Evolutionary conservation across 1,140 invertebrate species (phyloP).

Genomic region (Drosophila sulfurigaster): DNA sequence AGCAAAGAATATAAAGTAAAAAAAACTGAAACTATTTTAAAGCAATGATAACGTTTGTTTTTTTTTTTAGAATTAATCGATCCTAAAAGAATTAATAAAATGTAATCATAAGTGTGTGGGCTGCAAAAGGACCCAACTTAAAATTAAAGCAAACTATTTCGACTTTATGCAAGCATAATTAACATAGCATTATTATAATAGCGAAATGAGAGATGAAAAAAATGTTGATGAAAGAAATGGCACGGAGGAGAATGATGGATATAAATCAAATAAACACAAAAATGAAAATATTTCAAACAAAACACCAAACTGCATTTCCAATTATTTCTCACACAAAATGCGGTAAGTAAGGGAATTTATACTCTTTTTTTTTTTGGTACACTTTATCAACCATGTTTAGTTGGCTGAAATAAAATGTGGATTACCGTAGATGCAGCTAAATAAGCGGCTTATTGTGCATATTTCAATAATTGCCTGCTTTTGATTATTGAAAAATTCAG

Average conservation of each 20-base stretch:
- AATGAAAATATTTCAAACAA: slow-evolving; percentile 77
- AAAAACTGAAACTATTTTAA: slow-evolving; percentile 69
- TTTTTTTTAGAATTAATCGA: slow-evolving; percentile 59
- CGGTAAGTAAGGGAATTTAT: not conserved
- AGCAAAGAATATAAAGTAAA: slow-evolving; percentile 11
- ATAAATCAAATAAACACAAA: slow-evolving; percentile 73
- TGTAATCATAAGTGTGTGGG: slow-evolving; percentile 34
- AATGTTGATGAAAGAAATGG: slow-evolving; percentile 1
- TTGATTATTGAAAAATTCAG: no score
- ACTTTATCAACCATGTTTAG: not conserved
- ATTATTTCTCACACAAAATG: not conserved
- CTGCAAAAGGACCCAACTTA: slow-evolving; percentile 32
- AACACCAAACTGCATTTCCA: not conserved
- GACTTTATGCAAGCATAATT: slow-evolving; percentile 55
- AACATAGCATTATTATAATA: slow-evolving; percentile 52
- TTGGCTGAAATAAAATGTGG: no score
- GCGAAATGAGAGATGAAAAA: slow-evolving; percentile 25
- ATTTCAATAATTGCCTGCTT: no score
- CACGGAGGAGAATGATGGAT: slow-evolving; percentile 28
- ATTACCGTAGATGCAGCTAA: no score
- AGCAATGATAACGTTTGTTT: slow-evolving; percentile 64
- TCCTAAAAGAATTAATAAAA: slow-evolving; percentile 49
- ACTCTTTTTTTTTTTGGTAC: not conserved
- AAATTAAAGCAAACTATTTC: slow-evolving; percentile 54
- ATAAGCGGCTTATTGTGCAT: no score